Evolutionary conservation across 2,888 invertebrate genomes (phyloP).

Genomic region (Bursaphelenchus okinawaensis): DNA sequence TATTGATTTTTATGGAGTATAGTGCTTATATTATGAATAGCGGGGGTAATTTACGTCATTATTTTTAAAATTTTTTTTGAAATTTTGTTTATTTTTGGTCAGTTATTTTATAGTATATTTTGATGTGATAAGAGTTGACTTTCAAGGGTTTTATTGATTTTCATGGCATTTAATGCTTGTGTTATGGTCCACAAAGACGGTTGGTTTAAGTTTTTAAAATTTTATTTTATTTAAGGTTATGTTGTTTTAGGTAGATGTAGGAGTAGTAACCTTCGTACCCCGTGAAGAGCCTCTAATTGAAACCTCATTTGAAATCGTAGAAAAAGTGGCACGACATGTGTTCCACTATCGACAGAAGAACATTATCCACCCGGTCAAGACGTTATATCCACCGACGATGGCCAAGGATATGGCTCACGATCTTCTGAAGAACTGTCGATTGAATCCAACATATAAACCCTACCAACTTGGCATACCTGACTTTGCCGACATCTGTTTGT

Average conservation of each 20-base stretch:
- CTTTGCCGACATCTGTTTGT: conserved; percentile 45
- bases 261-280: conserved; percentile 82
- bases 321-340: conserved; percentile 79
- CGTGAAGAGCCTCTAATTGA: conserved; percentile 70
- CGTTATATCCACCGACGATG: conserved; percentile 49
- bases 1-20: too few relatives aligned
- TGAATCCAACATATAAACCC: conserved; percentile 29
- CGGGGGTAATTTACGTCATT: too few relatives aligned
- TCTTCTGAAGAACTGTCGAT: conserved; percentile 34
- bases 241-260: conserved; percentile 95
- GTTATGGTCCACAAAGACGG: too few relatives aligned
- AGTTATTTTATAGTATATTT: too few relatives aligned
- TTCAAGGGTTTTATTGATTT: too few relatives aligned
- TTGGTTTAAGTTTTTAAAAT: too few relatives aligned
- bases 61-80: too few relatives aligned
- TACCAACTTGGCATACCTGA: conserved; percentile 48
- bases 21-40: too few relatives aligned
- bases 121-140: too few relatives aligned
- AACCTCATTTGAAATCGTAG: conserved; percentile 76
- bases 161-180: too few relatives aligned
- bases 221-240: too few relatives aligned
- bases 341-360: conserved; percentile 84
- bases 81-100: too few relatives aligned
- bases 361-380: conserved; percentile 57
- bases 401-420: conserved; percentile 45